phyloP scores from a whole-genome alignment of 35 echinoderm and acorn worm genomes.

The Lytechinus variegatus region DNA sequence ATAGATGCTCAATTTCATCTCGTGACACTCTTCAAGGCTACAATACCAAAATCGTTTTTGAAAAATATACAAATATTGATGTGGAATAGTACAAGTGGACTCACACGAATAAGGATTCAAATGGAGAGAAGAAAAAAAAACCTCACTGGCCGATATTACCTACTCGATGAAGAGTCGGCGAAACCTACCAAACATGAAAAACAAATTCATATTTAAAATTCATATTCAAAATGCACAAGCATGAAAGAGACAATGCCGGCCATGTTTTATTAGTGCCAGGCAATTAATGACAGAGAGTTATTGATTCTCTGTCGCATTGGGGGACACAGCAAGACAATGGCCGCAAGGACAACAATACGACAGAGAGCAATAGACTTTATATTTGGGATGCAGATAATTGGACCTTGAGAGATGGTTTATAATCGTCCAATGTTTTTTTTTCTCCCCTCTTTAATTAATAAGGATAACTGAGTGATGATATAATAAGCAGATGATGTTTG shows the following conservation, averaged over 20 bases:
- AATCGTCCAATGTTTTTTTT: not conserved
- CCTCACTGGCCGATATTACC: not conserved
- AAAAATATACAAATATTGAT: not conserved
- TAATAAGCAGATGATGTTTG: conserved; percentile 7
- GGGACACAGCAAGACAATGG: not conserved
- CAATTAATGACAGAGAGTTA: conserved; percentile 3
- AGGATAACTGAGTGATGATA: not conserved
- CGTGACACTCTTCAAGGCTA: not conserved
- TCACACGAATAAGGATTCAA: not conserved
- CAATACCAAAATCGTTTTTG: not conserved
- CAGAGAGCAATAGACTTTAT: not conserved
- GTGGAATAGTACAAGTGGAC: not conserved
- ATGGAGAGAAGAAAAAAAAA: not conserved
- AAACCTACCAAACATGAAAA: not conserved
- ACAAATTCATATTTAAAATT: not conserved
- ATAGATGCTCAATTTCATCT: not conserved
- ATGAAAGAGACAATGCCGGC: not conserved
- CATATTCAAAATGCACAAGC: not conserved
- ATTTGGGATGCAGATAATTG: not conserved
- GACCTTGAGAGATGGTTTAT: not conserved
- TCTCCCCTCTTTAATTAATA: not conserved
- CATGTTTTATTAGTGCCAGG: not conserved
- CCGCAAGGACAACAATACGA: not conserved
- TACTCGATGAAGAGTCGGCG: not conserved
- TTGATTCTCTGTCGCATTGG: not conserved